Evolutionary conservation across 2,888 invertebrate species (phyloP).

Genomic region (Dermolepida albohirtum): DNA sequence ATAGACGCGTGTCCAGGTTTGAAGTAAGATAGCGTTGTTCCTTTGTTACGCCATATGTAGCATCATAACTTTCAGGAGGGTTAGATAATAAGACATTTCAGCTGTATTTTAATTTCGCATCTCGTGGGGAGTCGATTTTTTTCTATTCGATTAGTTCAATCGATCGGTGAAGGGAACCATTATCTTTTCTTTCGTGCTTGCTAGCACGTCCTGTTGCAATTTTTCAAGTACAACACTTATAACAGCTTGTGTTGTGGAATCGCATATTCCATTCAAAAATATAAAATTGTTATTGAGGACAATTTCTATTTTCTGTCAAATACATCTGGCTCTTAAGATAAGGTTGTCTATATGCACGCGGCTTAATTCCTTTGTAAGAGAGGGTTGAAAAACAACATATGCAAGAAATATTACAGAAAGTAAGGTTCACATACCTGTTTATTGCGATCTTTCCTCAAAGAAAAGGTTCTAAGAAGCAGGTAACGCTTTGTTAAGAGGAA

Average conservation of each 20-base stretch:
- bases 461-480: slow-evolving; percentile 43
- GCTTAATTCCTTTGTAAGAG: slow-evolving; percentile 16
- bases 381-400: slow-evolving; percentile 44
- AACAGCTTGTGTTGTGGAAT: not conserved
- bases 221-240: slow-evolving; percentile 30
- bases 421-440: slow-evolving; percentile 43
- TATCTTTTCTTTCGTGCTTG: not conserved
- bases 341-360: not conserved
- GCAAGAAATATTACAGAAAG: slow-evolving; percentile 37
- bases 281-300: slow-evolving; percentile 6
- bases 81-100: slow-evolving; percentile 33
- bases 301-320: slow-evolving; percentile 7
- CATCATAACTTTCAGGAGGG: slow-evolving; percentile 17
- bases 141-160: slow-evolving; percentile 27
- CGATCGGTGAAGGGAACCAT: slow-evolving; percentile 18
- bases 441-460: slow-evolving; percentile 19
- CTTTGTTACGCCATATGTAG: slow-evolving; percentile 40
- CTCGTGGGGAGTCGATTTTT: slow-evolving; percentile 27
- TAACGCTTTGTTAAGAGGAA: slow-evolving; percentile 39
- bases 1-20: slow-evolving; percentile 36
- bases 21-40: slow-evolving; percentile 31
- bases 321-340: slow-evolving; percentile 30
- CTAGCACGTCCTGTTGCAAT: slow-evolving; percentile 27
- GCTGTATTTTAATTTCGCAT: slow-evolving; percentile 37
- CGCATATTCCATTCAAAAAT: slow-evolving; percentile 16